Evolutionary conservation across 2,888 invertebrate genomes (phyloP).

Genomic region (Leptothorax acervorum): DNA sequence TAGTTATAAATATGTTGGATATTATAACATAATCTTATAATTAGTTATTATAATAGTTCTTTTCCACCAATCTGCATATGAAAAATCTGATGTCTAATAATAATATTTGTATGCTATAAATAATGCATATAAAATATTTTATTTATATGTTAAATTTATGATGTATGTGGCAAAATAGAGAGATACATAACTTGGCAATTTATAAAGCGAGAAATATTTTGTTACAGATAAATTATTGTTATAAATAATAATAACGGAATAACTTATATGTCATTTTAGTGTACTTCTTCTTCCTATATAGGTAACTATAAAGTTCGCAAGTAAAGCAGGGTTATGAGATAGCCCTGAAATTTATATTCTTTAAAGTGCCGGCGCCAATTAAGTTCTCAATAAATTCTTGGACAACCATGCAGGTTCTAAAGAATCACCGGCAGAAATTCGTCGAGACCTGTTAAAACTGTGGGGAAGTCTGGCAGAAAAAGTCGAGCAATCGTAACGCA

Average conservation of each 20-base stretch:
- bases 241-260: constrained; percentile 14
- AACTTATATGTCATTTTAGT: background rate
- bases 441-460: constrained; percentile 48
- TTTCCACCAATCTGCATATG: too few species aligned
- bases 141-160: too few species aligned
- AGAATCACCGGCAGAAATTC: background rate
- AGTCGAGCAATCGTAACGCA: constrained; percentile 63
- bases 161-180: too few species aligned
- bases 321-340: background rate
- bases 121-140: too few species aligned
- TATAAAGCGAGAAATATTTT: background rate
- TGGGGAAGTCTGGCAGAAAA: constrained; percentile 55
- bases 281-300: background rate
- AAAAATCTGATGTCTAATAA: too few species aligned
- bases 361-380: constrained; percentile 9
- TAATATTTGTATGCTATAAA: too few species aligned
- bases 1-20: too few species aligned
- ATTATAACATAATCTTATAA: too few species aligned
- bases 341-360: background rate
- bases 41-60: too few species aligned
- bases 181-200: too few species aligned
- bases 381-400: background rate
- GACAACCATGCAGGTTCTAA: background rate
- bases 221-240: background rate
- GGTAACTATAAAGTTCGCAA: background rate